Base-by-base conservation (phyloP, 2,113 vertebrate species). In the Ammospiza caudacuta region DNA sequence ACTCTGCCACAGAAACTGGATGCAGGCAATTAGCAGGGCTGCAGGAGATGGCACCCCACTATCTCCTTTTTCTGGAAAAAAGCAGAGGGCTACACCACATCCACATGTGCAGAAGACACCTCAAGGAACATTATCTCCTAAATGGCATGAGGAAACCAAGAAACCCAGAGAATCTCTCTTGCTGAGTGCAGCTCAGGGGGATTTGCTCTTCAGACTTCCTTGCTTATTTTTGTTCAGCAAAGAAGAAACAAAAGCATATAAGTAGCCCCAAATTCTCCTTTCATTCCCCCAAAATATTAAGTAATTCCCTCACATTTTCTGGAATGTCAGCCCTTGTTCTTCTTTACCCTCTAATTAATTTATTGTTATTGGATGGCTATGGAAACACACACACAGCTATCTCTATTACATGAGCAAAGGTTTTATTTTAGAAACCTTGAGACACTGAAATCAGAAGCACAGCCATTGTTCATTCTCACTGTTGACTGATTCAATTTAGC, bases 401-500 rank as follows among this genome's bases (percentile, higher is more conserved):
- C 51, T 68, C 25, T 39, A 8, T 73, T 51, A 75, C 11, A 2
- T 28, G 59, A 58, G 11, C 9, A 9, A 79, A 79, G 33, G 20
- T 72, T 93, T 85, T 49, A n/a, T 70, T 84, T 75, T 41, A 61
- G 41, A 94, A 91, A 49, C 29, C 73, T 46, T 47, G 44, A 77
- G 52, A 70, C 5, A 4, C 43, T 52, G 52, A 61, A 69, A 84
- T 83, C 55, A 89, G 91, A 90, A 87, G 78, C 11, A 18, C 3
- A 3, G 28, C 20, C 58, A 23, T 39, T 94, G 88, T 76, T 90
- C 47, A 37, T 92, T 91, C 74, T 87, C 55, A 58, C 61, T 85
- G 57, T 37, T 92, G 74, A 78, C 61, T 89, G 79, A 89, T 72
- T 55, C 66, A 57, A 75, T 92, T 92, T 68, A 89, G 73, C 37